Base-by-base conservation (phyloP, 2,797 vertebrate species). In the Natrix natrix region DNA sequence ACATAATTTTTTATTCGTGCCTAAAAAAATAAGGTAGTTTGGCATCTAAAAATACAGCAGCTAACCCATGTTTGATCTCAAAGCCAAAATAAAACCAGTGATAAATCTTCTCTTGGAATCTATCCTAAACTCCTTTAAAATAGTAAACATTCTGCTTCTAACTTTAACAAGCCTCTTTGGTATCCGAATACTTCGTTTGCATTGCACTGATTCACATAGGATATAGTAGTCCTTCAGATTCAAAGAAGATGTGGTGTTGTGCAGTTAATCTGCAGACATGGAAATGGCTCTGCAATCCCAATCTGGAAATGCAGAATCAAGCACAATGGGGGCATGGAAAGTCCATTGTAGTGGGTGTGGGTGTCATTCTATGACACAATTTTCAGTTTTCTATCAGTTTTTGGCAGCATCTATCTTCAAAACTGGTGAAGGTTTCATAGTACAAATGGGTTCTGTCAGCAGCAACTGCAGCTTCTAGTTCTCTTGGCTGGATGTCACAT, bases 21-120 rank as follows among this genome's bases (percentile, higher is more conserved):
- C 1, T 91, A 92, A 93, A 8, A 28, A 93, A 91, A 48, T n/a
- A 55, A 55, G 13, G 48, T 0, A 24, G 56, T 95, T 83, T 96
- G 94, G n/a, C 52, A 61, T 83, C 60, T 52, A 92, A 66, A 66
- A 11, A 43, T 56, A 66, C 10, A 87, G 52, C 83, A 54, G 52
- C 59, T 91, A 52, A 55, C 7, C n/a, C 92, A 17, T 48, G 32
- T 11, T 69, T 69, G 48, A 88, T 2, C 54, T 93, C 87, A 63
- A 43, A 91, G 57, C 88, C 63, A 63, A 74, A 43, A 55, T 91
- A 59, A 56, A 69, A 89, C 32, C 26, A 32, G 11, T 3, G 8
- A 56, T 57, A 88, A 88, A 92, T 83, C 52, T 8, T 52, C n/a
- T 56, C 12, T 22, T 52, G 22, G 56, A 37, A 17, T 48, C 17